Percentiles rank a stretch among this genome's conserved stretches.
Conservation (phyloP, 1,140 invertebrate species). For the Globodera rostochiensis region DNA sequence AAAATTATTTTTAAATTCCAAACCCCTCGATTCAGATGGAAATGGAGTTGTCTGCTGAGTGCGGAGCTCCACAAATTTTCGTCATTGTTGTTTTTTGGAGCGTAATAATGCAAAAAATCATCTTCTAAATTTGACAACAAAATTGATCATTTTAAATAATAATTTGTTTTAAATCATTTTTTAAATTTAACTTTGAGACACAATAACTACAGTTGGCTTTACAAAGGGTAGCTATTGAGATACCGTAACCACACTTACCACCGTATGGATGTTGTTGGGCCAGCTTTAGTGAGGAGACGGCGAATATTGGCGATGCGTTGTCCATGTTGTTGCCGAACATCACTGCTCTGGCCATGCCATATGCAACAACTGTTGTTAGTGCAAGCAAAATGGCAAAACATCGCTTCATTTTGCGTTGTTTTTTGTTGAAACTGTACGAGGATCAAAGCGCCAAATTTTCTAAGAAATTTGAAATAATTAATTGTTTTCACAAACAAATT, state of each 20-base stretch:
- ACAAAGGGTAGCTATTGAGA: too few species aligned
- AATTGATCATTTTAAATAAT: background rate
- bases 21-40: background rate
- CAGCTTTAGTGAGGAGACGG: background rate
- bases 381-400: background rate
- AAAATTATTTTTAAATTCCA: background rate
- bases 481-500: too few species aligned
- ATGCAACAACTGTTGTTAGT: background rate
- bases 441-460: too few species aligned
- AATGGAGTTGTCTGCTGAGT: background rate
- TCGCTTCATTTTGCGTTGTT: too few species aligned
- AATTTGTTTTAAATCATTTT: too few species aligned
- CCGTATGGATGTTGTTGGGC: background rate
- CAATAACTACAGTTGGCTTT: too few species aligned
- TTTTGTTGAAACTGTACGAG: too few species aligned
- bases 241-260: background rate
- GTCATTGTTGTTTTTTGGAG: background rate
- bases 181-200: too few species aligned
- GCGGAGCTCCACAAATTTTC: background rate
- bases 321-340: background rate
- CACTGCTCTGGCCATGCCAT: background rate
- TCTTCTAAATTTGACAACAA: background rate
- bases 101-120: background rate
- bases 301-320: background rate
- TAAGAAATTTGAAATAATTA: too few species aligned